A percentile compares a stretch with the other conserved stretches of the same genome.
These are phyloP conservation scores for Microtus pennsylvanicus DNA, from an alignment of 2,113 vertebrate species.

Conservation along the genomic window DNA sequence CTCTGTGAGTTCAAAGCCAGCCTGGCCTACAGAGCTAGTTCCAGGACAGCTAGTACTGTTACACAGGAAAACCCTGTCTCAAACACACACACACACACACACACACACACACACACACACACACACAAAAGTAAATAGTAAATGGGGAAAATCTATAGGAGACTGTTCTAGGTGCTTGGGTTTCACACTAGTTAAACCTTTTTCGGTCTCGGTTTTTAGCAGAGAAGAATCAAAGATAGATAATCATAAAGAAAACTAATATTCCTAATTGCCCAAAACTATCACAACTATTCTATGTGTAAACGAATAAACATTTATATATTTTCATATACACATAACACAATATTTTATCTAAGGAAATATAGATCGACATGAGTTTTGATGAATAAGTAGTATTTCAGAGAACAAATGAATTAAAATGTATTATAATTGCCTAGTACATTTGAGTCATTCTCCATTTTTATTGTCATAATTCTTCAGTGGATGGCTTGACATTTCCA, in stretches of 20 bases:
- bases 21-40: too few relatives aligned
- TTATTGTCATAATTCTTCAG: constrained; percentile 15
- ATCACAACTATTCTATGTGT: not conserved
- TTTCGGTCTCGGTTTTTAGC: not conserved
- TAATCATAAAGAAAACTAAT: constrained; percentile 46
- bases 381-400: not conserved
- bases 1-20: too few relatives aligned
- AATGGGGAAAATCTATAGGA: not conserved
- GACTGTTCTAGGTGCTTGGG: not conserved
- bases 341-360: not conserved
- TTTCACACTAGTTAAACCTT: not conserved
- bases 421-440: not conserved
- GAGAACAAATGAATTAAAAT: constrained; percentile 12
- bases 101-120: too few relatives aligned
- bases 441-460: not conserved
- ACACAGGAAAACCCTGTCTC: too few relatives aligned
- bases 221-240: constrained; percentile 5
- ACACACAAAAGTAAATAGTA: not conserved
- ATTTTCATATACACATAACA: not conserved
- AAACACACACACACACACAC: too few relatives aligned
- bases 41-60: too few relatives aligned
- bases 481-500: constrained; percentile 4
- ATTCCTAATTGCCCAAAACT: not conserved
- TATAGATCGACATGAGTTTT: not conserved
- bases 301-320: not conserved